Evolutionary conservation across 2,888 invertebrate genomes (phyloP).

Genomic region (Tetropium fuscum): DNA sequence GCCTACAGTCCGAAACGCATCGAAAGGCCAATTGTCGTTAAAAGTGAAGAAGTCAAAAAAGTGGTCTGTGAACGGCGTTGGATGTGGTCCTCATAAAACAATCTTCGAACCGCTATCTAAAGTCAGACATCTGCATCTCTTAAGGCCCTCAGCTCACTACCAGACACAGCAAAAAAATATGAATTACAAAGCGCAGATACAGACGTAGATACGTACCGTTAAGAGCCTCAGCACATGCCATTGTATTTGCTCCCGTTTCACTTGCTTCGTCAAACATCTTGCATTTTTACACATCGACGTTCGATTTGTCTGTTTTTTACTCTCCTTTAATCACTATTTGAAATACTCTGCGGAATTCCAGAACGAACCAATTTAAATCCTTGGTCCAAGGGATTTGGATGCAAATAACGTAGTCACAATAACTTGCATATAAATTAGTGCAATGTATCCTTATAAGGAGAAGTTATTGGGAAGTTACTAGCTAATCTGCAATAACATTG

Average conservation of each 20-base stretch:
- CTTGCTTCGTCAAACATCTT: constrained; percentile 5
- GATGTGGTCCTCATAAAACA: constrained; percentile 59
- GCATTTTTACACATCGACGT: no score
- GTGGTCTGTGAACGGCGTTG: constrained; percentile 52
- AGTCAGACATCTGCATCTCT: constrained; percentile 53
- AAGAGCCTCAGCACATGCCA: constrained; percentile 31
- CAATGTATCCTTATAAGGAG: no score
- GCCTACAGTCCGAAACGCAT: constrained; percentile 40
- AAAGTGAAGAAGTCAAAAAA: constrained; percentile 52
- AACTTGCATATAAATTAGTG: no score
- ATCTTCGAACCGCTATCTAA: constrained; percentile 56
- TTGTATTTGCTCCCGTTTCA: constrained; percentile 11
- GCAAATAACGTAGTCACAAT: no score
- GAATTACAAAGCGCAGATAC: constrained; percentile 50
- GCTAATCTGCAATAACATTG: no score
- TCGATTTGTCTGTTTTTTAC: no score
- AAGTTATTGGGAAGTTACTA: no score
- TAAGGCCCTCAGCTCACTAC: constrained; percentile 39
- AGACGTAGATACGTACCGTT: constrained; percentile 45
- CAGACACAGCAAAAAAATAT: constrained; percentile 48
- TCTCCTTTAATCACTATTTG: no score
- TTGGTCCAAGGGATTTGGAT: no score
- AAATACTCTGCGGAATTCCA: no score
- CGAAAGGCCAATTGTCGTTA: constrained; percentile 42
- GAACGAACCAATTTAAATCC: no score